These are phyloP conservation scores for Puffinus mauretanicus DNA, from an alignment of 2,113 vertebrate species.

Conservation along the genomic window DNA sequence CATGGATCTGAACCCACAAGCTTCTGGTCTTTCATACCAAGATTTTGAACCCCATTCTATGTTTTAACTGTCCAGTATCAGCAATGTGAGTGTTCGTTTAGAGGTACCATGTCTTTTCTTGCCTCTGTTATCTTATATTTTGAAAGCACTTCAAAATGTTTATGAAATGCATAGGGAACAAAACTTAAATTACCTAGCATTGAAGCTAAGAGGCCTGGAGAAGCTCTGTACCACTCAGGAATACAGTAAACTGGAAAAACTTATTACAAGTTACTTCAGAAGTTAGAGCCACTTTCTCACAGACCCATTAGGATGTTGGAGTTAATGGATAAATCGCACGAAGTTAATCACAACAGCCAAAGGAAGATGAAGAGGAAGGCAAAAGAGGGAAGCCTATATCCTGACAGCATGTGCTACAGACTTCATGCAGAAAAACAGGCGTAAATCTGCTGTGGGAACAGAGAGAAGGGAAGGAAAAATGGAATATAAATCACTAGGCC, in stretches of 20 bases:
- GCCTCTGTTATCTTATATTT: background rate
- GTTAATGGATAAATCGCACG: background rate
- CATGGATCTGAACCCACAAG: background rate
- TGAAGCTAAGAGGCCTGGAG: background rate
- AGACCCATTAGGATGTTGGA: background rate
- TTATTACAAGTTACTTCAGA: background rate
- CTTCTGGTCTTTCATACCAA: background rate
- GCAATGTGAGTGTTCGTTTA: background rate
- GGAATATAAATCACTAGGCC: background rate
- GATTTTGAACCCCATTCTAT: background rate
- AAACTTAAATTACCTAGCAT: background rate
- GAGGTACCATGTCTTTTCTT: background rate
- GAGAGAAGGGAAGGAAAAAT: background rate
- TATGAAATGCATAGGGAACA: fast-evolving
- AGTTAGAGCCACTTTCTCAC: background rate
- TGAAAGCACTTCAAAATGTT: background rate
- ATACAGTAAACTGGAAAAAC: background rate
- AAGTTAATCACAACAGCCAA: background rate
- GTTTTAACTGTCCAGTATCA: background rate
- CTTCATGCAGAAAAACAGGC: background rate
- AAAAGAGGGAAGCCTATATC: background rate
- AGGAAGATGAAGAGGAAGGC: background rate
- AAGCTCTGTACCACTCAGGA: background rate
- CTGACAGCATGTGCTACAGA: background rate
- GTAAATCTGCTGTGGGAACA: background rate